These are phyloP conservation scores for Heliconius congener DNA, from an alignment of 1,140 invertebrate genomes.

Conservation along the genomic window DNA sequence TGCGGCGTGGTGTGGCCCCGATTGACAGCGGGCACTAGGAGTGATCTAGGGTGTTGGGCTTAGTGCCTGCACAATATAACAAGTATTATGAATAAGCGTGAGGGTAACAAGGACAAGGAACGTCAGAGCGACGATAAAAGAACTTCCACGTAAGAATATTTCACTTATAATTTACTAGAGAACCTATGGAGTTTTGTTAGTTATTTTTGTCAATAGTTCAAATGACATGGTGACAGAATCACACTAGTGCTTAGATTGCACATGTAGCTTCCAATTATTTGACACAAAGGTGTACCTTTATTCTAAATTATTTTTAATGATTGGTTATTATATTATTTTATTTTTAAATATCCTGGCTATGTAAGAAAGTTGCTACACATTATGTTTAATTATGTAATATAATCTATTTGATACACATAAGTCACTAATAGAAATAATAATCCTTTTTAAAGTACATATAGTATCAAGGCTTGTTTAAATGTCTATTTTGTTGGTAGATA, in stretches of 20 bases:
- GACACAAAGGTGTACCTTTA: neutral
- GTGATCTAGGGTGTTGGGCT: constrained; percentile 68
- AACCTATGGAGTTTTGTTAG: neutral
- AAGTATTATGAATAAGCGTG: constrained; percentile 81
- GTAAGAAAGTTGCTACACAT: neutral
- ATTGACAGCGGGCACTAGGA: constrained; percentile 65
- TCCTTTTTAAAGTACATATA: neutral
- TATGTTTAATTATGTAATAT: neutral
- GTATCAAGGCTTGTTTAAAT: neutral
- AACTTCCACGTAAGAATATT: constrained; percentile 71
- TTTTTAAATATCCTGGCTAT: neutral
- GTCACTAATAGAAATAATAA: neutral
- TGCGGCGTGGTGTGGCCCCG: constrained; percentile 60
- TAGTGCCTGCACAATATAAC: constrained; percentile 68
- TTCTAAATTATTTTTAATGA: neutral
- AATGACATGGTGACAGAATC: neutral
- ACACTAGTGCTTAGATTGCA: neutral
- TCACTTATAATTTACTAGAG: constrained; percentile 17
- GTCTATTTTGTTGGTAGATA: neutral
- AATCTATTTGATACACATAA: neutral
- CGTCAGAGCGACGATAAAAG: constrained; percentile 78
- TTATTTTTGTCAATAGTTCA: neutral
- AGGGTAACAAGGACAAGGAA: constrained; percentile 78
- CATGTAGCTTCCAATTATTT: neutral
- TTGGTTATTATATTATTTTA: neutral